Conservation (phyloP, 2,888 invertebrate species). For the Torymus tubicola region DNA sequence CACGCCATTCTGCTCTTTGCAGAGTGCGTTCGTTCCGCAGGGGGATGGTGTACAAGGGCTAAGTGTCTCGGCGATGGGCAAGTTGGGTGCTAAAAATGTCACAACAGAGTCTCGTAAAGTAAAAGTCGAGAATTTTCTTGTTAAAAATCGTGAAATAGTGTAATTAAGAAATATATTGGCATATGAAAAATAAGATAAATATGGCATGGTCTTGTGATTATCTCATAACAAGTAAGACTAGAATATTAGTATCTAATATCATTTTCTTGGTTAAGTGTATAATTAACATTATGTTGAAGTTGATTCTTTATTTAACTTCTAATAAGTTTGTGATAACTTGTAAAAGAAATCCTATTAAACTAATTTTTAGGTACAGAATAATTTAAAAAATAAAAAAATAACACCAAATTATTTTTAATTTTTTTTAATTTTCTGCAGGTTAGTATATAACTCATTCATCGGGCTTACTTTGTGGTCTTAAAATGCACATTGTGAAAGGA, state of each 20-base stretch:
- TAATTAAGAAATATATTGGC: too few relatives aligned
- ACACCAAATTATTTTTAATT: background rate
- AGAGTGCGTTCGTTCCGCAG: slow-evolving; percentile 82
- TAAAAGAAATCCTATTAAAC: too few relatives aligned
- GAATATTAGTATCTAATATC: too few relatives aligned
- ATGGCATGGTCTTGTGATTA: too few relatives aligned
- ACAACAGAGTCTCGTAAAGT: slow-evolving; percentile 45
- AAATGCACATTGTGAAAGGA: slow-evolving; percentile 80
- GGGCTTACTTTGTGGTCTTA: slow-evolving; percentile 17
- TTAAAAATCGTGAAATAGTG: too few relatives aligned
- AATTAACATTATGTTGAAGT: too few relatives aligned
- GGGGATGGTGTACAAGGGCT: slow-evolving; percentile 81
- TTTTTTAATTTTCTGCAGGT: background rate
- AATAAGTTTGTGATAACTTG: too few relatives aligned
- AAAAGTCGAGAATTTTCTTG: background rate
- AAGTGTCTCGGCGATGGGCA: slow-evolving; percentile 69
- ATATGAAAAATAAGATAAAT: too few relatives aligned
- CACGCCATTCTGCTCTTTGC: slow-evolving; percentile 76
- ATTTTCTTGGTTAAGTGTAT: too few relatives aligned
- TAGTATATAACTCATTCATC: background rate
- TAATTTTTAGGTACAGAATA: background rate
- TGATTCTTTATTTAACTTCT: too few relatives aligned
- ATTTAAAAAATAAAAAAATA: background rate
- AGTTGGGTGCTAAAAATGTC: slow-evolving; percentile 74
- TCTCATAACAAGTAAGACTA: too few relatives aligned